Conservation (phyloP, 2,888 invertebrate species). For the Acanthoscelides obtectus region DNA sequence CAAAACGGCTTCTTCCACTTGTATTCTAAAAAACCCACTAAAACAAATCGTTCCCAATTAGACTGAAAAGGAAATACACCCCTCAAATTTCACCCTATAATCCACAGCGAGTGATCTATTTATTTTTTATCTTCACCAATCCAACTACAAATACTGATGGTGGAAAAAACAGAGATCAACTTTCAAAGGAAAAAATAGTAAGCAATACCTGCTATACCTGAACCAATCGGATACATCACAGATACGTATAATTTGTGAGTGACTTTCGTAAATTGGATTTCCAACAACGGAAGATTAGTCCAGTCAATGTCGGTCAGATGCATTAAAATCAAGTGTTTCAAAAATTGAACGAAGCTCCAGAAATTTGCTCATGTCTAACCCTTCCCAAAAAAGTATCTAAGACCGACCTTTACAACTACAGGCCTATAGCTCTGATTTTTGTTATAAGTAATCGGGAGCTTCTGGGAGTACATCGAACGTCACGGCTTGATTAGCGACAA, state of each 20-base stretch:
- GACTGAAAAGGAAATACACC: background rate
- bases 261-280: conserved; percentile 37
- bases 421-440: no score
- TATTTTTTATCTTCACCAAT: background rate
- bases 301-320: background rate
- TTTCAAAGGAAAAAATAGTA: conserved; percentile 12
- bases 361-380: no score
- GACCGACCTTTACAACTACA: no score
- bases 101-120: background rate
- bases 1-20: no score
- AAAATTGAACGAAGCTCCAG: no score
- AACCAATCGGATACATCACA: conserved; percentile 28
- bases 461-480: no score
- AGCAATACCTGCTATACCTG: conserved; percentile 7
- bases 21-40: no score
- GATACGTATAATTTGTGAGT: conserved; percentile 36
- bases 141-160: background rate
- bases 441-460: no score
- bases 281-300: conserved; percentile 7
- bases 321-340: no score
- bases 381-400: no score
- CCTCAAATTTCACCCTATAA: background rate
- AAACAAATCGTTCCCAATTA: background rate
- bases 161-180: background rate
- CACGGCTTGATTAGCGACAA: no score